phyloP scores from a whole-genome alignment of 2,113 vertebrate species.

The Tinamus guttatus region DNA sequence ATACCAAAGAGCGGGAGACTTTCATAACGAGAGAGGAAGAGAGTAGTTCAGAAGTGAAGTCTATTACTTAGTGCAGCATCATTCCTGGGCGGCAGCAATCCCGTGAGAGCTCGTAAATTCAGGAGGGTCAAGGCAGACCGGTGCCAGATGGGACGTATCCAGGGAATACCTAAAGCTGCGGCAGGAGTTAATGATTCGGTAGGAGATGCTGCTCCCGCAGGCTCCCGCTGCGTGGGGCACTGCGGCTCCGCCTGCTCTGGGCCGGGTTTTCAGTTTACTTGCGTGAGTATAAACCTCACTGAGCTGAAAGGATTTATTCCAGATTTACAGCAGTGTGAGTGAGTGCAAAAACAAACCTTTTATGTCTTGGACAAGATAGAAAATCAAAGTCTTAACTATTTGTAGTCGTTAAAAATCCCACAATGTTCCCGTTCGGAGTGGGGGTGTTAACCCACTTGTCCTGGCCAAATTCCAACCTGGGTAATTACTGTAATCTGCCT shows the following conservation, averaged over 20 bases:
- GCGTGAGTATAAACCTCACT: background rate
- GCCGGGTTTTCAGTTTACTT: background rate
- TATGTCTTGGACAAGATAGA: background rate
- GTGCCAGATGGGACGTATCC: slow-evolving; percentile 5
- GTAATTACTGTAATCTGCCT: slow-evolving; percentile 77
- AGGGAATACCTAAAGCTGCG: slow-evolving; percentile 9
- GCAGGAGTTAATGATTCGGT: background rate
- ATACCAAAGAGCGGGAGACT: background rate
- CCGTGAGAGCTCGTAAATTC: slow-evolving; percentile 9
- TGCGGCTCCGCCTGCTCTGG: background rate
- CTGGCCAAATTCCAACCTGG: slow-evolving; percentile 70
- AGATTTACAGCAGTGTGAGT: background rate
- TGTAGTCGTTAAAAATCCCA: slow-evolving; percentile 59
- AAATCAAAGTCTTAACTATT: slow-evolving; percentile 48
- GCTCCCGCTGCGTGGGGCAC: background rate
- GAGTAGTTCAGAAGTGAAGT: background rate
- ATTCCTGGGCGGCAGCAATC: slow-evolving; percentile 12
- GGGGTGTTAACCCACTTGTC: slow-evolving; percentile 72
- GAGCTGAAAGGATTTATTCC: background rate
- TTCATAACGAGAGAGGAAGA: background rate
- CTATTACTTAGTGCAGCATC: background rate
- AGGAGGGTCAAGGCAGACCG: slow-evolving; percentile 17
- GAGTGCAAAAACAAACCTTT: background rate
- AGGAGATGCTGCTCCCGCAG: background rate
- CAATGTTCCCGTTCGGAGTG: slow-evolving; percentile 40